Evolutionary conservation across 2,888 invertebrate genomes (phyloP).

Genomic region (Eumerus sabulonum): DNA sequence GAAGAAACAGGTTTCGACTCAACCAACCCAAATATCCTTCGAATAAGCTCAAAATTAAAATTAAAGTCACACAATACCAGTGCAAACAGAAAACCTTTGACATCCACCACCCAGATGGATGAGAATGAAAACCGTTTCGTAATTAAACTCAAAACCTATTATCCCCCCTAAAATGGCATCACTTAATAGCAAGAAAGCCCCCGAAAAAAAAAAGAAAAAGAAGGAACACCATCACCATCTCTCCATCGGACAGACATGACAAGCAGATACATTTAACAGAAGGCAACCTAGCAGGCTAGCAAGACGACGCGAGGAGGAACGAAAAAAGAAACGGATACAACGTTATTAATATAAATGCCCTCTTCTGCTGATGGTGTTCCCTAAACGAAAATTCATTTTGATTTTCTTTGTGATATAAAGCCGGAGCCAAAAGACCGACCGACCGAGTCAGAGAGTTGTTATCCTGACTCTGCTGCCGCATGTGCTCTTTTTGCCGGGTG

Average conservation of each 20-base stretch:
- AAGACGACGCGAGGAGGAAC: background rate
- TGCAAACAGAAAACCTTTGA: no score
- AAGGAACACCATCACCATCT: background rate
- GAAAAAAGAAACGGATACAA: constrained; percentile 41
- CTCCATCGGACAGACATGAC: background rate
- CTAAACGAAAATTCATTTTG: constrained; percentile 58
- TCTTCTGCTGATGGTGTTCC: constrained; percentile 14
- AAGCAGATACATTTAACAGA: background rate
- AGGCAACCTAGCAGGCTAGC: background rate
- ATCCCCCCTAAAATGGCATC: constrained; percentile 44
- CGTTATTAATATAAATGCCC: constrained; percentile 50
- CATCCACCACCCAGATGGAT: no score
- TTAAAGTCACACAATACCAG: no score
- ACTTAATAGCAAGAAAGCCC: constrained; percentile 26
- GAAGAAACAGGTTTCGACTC: no score
- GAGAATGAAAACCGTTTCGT: background rate
- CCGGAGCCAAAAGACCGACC: background rate
- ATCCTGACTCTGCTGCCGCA: constrained; percentile 28
- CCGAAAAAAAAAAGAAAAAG: background rate
- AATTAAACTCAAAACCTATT: constrained; percentile 28
- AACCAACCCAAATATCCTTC: no score
- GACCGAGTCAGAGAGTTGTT: constrained; percentile 31
- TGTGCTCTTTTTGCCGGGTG: constrained; percentile 32
- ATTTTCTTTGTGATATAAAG: constrained; percentile 54
- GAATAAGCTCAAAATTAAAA: no score